Conservation (phyloP, 2,113 vertebrate species). For the Tiliqua scincoides region DNA sequence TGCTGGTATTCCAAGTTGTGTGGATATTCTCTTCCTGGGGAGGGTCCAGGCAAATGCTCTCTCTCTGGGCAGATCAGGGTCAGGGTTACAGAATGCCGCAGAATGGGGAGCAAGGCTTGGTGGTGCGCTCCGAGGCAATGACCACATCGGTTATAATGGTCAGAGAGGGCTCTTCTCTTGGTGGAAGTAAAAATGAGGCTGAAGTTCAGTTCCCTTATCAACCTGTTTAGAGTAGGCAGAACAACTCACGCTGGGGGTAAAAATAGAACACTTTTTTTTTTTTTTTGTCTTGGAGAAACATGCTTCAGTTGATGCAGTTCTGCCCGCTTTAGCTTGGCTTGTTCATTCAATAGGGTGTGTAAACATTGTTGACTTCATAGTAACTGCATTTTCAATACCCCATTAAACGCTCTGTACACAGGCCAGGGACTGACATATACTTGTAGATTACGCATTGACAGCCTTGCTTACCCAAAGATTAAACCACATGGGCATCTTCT, state of each 20-base stretch:
- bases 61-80: too few species aligned
- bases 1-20: too few species aligned
- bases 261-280: not conserved
- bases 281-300: conserved; percentile 21
- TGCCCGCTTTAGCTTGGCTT: conserved; percentile 53
- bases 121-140: too few species aligned
- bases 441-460: conserved; percentile 62
- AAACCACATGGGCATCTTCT: conserved; percentile 50
- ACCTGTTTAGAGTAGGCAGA: not conserved
- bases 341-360: conserved; percentile 34
- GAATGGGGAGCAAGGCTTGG: too few species aligned
- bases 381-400: conserved; percentile 38
- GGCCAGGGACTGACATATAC: conserved; percentile 24
- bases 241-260: not conserved
- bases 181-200: conserved; percentile 38
- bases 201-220: conserved; percentile 10
- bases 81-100: too few species aligned
- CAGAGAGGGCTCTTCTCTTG: conserved; percentile 1
- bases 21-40: too few species aligned
- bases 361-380: conserved; percentile 52
- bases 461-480: conserved; percentile 66
- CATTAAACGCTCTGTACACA: conserved; percentile 17
- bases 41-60: too few species aligned
- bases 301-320: conserved; percentile 47
- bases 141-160: too few species aligned